These are phyloP conservation scores for Sinocyclocheilus grahami DNA, from an alignment of 2,113 vertebrate genomes.

Conservation along the genomic window DNA sequence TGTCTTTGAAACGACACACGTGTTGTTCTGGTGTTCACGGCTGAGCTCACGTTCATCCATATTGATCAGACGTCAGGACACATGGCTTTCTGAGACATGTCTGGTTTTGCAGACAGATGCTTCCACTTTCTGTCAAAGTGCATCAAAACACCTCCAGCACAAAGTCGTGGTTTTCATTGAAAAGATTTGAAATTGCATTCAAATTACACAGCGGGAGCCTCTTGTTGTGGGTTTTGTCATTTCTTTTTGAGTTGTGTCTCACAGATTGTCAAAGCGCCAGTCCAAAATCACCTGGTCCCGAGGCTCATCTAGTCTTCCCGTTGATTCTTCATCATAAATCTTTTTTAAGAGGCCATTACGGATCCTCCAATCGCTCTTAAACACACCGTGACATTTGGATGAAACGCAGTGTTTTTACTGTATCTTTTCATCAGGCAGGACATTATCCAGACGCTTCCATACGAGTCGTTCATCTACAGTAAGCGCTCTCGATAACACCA, in stretches of 20 bases:
- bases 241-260: conserved; percentile 59
- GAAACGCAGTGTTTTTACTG: not conserved
- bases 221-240: conserved; percentile 60
- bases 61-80: not conserved
- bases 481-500: not conserved
- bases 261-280: conserved; percentile 48
- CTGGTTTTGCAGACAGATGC: conserved; percentile 1
- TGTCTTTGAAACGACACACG: no score
- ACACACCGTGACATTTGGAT: not conserved
- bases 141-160: conserved; percentile 32
- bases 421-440: not conserved
- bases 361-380: not conserved
- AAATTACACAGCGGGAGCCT: conserved; percentile 65
- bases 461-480: not conserved
- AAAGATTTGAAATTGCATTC: conserved; percentile 66
- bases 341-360: not conserved
- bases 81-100: conserved; percentile 3
- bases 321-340: conserved; percentile 10
- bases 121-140: conserved; percentile 47
- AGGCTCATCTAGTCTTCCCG: conserved; percentile 15
- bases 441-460: not conserved
- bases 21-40: no score
- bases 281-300: conserved; percentile 10
- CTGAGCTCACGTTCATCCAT: no score
- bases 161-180: conserved; percentile 54